These are phyloP conservation scores for Tupiocoris notatus DNA, from an alignment of 2,888 invertebrate genomes.

Conservation along the genomic window DNA sequence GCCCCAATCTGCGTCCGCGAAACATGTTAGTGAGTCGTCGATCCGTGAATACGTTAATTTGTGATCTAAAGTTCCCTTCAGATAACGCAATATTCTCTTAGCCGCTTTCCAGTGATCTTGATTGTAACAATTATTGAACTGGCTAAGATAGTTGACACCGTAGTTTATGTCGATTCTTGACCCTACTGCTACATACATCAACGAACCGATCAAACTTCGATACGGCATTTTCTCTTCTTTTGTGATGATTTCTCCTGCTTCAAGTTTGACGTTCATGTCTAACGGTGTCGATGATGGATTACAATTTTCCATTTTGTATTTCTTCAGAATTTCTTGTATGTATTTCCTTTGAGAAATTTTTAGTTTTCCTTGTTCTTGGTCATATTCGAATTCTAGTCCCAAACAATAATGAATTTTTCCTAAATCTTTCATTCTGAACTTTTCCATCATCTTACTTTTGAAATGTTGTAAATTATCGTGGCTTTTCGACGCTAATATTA, in stretches of 20 bases:
- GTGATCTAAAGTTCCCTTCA: slow-evolving; percentile 30
- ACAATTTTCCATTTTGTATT: slow-evolving; percentile 40
- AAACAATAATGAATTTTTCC: not conserved
- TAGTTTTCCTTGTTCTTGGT: not conserved
- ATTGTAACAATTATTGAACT: slow-evolving; percentile 22
- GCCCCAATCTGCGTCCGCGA: slow-evolving; percentile 38
- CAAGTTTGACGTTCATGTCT: slow-evolving; percentile 15
- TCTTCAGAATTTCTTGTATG: slow-evolving; percentile 22
- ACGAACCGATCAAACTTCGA: slow-evolving; percentile 10
- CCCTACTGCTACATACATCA: slow-evolving; percentile 28
- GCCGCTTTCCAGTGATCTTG: slow-evolving; percentile 41
- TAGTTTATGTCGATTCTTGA: slow-evolving; percentile 35
- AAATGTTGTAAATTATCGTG: not conserved
- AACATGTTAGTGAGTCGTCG: not conserved
- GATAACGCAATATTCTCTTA: slow-evolving; percentile 41
- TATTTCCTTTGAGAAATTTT: slow-evolving; percentile 2
- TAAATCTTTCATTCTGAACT: slow-evolving; percentile 25
- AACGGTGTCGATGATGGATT: slow-evolving; percentile 27
- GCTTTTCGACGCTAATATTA: not conserved
- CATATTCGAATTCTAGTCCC: not conserved
- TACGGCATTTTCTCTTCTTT: not conserved
- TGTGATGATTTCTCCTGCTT: not conserved
- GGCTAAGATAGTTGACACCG: slow-evolving; percentile 36
- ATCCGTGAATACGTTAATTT: slow-evolving; percentile 20
- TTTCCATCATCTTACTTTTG: not conserved